phyloP scores from a whole-genome alignment of 2,888 invertebrate species.

The Drosophila percnosoma region DNA sequence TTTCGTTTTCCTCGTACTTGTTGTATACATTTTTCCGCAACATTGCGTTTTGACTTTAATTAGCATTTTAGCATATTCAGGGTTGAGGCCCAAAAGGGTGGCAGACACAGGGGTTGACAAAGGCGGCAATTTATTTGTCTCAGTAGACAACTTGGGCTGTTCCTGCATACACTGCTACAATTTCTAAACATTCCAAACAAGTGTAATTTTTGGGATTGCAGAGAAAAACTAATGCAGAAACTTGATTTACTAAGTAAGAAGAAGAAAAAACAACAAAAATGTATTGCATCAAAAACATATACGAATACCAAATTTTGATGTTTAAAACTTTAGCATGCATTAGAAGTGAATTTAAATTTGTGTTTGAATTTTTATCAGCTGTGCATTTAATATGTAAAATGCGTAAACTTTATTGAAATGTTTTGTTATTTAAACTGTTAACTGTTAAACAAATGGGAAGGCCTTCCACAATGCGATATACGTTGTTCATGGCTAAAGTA shows the following conservation, averaged over 20 bases:
- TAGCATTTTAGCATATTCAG: constrained; percentile 45
- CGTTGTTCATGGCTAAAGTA: constrained; percentile 12
- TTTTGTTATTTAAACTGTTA: constrained; percentile 16
- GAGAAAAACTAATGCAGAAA: background rate
- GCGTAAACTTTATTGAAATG: constrained; percentile 55
- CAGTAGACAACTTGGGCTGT: background rate
- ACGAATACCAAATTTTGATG: background rate
- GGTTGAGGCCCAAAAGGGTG: background rate
- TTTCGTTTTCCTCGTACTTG: constrained; percentile 41
- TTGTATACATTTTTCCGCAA: constrained; percentile 76
- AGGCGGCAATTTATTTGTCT: constrained; percentile 22
- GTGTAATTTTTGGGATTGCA: background rate
- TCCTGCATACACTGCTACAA: background rate
- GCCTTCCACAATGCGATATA: constrained; percentile 17
- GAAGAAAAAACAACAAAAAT: background rate
- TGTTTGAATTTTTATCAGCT: constrained; percentile 25
- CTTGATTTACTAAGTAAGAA: background rate
- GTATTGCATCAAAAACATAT: background rate
- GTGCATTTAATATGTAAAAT: constrained; percentile 47
- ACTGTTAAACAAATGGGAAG: constrained; percentile 12
- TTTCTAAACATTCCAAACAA: background rate
- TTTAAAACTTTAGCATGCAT: background rate
- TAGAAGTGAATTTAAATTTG: constrained; percentile 8
- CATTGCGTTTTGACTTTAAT: constrained; percentile 78
- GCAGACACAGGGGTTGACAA: constrained; percentile 2